These are phyloP conservation scores for Scaptomyza flava DNA, from an alignment of 2,888 invertebrate genomes.

Conservation along the genomic window DNA sequence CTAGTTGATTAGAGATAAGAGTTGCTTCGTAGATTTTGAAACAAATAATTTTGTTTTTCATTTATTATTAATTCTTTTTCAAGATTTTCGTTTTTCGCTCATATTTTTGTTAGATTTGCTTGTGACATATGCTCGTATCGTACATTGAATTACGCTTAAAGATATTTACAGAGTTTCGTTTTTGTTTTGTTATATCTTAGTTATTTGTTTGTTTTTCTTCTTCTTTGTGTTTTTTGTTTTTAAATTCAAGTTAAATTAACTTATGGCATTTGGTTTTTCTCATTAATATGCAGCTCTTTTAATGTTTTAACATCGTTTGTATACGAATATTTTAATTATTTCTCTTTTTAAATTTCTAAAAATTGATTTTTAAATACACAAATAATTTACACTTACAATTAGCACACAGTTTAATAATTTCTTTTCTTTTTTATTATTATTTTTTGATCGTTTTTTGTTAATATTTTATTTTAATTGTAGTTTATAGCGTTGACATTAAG, in stretches of 20 bases:
- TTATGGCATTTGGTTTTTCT: slow-evolving; percentile 74
- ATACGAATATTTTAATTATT: slow-evolving; percentile 62
- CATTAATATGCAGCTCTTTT: slow-evolving; percentile 60
- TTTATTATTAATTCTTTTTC: slow-evolving; percentile 66
- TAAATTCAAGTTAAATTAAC: slow-evolving; percentile 76
- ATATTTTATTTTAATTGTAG: slow-evolving; percentile 53
- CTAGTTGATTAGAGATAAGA: neutral
- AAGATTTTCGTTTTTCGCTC: slow-evolving; percentile 51
- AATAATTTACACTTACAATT: slow-evolving; percentile 77
- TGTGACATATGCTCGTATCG: slow-evolving; percentile 61
- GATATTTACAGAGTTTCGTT: slow-evolving; percentile 71
- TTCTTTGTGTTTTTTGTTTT: slow-evolving; percentile 13
- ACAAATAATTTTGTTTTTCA: slow-evolving; percentile 54
- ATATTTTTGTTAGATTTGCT: slow-evolving; percentile 61
- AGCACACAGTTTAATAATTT: slow-evolving; percentile 53
- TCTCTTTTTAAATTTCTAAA: slow-evolving; percentile 65
- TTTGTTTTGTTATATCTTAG: slow-evolving; percentile 14
- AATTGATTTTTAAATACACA: slow-evolving; percentile 76
- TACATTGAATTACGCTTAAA: slow-evolving; percentile 71
- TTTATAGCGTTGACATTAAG: slow-evolving; percentile 76
- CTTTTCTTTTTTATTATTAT: slow-evolving; percentile 1
- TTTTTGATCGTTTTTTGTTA: slow-evolving; percentile 24
- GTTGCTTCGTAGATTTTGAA: slow-evolving; percentile 62
- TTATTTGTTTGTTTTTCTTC: slow-evolving; percentile 4
- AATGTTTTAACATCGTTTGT: slow-evolving; percentile 38